These are phyloP conservation scores for Axinella damicornis DNA, from an alignment of 37 sponge, comb jelly and placozoan genomes.

Conservation along the genomic window DNA sequence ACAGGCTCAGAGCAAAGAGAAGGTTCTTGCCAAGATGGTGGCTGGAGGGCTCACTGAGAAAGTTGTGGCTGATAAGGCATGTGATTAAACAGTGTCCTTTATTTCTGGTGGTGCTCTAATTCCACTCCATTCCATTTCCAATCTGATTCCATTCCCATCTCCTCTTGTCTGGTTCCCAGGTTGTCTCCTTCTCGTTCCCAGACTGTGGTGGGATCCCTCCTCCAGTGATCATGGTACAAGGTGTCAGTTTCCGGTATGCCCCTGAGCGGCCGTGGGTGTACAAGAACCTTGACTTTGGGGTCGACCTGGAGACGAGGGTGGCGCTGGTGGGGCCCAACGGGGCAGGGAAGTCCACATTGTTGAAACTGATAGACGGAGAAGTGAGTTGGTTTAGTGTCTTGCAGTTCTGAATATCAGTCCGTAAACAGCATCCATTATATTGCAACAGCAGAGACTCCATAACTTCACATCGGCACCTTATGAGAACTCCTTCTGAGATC, in stretches of 20 bases:
- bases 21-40: constrained; percentile 95
- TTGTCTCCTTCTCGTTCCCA: constrained; percentile 84
- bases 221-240: constrained; percentile 96
- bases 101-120: too few relatives aligned
- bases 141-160: neutral
- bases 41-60: constrained; percentile 93
- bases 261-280: constrained; percentile 66
- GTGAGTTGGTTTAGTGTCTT: constrained; percentile 15
- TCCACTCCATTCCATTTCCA: too few relatives aligned
- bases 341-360: constrained; percentile 94
- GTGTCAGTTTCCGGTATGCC: constrained; percentile 77
- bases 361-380: constrained; percentile 93
- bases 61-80: constrained; percentile 80
- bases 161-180: constrained; percentile 27
- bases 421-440: too few relatives aligned
- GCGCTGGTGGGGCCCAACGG: constrained; percentile 98
- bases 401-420: too few relatives aligned
- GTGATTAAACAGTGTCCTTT: neutral
- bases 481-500: too few relatives aligned
- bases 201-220: constrained; percentile 92
- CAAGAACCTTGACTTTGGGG: constrained; percentile 90
- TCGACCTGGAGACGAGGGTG: constrained; percentile 91
- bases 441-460: too few relatives aligned
- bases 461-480: too few relatives aligned
- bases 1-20: constrained; percentile 98